These are phyloP conservation scores for Ctenodactylus gundi DNA, from an alignment of 2,113 vertebrate species.

Conservation along the genomic window DNA sequence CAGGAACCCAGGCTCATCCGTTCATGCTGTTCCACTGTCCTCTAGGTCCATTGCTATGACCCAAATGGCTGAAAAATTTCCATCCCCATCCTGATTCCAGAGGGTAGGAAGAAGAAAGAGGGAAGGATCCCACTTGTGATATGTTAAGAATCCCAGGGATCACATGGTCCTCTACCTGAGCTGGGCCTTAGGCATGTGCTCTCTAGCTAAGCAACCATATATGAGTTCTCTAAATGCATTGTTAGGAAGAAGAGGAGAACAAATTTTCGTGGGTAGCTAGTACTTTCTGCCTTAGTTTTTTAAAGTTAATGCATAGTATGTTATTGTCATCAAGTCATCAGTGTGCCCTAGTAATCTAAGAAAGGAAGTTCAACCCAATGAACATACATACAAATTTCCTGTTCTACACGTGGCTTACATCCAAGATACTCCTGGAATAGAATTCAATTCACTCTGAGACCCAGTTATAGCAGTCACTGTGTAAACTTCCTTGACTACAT, in stretches of 20 bases:
- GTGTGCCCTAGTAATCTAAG: background rate
- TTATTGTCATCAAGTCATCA: background rate
- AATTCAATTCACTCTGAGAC: constrained; percentile 28
- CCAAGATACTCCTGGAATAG: background rate
- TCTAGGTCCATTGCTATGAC: background rate
- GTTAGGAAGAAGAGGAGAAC: background rate
- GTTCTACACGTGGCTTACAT: background rate
- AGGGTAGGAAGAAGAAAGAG: background rate
- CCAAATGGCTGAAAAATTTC: background rate
- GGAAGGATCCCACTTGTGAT: background rate
- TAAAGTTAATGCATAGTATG: background rate
- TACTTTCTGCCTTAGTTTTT: background rate
- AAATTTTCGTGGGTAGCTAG: background rate
- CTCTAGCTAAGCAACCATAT: background rate
- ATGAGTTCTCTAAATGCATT: background rate
- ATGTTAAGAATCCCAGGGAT: background rate
- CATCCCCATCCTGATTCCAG: background rate
- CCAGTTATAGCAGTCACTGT: background rate
- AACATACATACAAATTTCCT: constrained; percentile 1
- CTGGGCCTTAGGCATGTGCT: background rate
- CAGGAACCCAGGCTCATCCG: background rate
- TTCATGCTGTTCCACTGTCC: background rate
- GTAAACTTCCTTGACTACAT: background rate
- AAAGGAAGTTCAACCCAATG: background rate
- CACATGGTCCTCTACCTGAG: background rate